phyloP scores from a whole-genome alignment of 2,888 invertebrate species.

The Dynastes hyllus region DNA sequence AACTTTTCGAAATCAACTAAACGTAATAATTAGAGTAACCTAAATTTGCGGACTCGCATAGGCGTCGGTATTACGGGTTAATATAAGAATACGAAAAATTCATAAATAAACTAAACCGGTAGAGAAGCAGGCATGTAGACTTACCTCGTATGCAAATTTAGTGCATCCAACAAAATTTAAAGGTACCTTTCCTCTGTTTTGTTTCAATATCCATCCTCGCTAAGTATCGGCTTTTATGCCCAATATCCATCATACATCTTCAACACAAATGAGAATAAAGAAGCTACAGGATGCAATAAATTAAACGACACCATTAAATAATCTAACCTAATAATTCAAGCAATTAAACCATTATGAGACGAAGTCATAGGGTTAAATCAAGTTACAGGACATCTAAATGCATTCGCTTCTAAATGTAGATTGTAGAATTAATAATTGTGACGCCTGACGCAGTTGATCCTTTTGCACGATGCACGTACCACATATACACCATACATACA shows the following conservation, averaged over 20 bases:
- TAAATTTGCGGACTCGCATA: no score
- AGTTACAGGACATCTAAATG: constrained; percentile 8
- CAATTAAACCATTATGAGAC: not conserved
- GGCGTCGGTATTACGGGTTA: no score
- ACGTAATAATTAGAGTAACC: not conserved
- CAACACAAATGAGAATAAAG: not conserved
- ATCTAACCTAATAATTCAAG: not conserved
- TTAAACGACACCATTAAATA: not conserved
- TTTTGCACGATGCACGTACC: not conserved
- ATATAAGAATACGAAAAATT: no score
- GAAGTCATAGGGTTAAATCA: constrained; percentile 3
- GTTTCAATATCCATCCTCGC: no score
- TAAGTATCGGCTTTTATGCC: no score
- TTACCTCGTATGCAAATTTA: no score
- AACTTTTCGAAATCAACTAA: not conserved
- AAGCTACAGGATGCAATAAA: not conserved
- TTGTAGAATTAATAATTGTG: constrained; percentile 8
- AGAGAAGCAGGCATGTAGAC: no score
- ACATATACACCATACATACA: not conserved
- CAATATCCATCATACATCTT: no score
- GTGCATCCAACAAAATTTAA: no score
- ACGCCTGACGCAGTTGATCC: not conserved
- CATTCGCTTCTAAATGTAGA: not conserved
- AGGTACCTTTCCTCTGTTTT: no score
- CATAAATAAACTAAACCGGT: no score